Evolutionary conservation across 2,888 invertebrate species (phyloP).

Genomic region (Myopa testacea): DNA sequence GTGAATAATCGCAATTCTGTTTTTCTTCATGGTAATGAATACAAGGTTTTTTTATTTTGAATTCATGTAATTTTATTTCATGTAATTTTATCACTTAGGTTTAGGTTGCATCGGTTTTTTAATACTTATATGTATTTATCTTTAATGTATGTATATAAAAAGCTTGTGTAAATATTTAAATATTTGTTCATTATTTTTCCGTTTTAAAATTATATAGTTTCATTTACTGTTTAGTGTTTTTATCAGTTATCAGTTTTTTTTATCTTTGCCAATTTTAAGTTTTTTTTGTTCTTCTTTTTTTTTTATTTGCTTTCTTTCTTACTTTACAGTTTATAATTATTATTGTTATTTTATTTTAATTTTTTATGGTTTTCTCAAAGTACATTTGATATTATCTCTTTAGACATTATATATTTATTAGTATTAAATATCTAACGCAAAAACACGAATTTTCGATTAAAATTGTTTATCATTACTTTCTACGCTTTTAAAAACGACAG

Average conservation of each 20-base stretch:
- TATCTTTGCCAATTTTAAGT: background rate
- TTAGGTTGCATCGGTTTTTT: conserved; percentile 49
- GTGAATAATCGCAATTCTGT: background rate
- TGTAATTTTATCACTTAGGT: conserved; percentile 42
- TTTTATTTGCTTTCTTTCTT: background rate
- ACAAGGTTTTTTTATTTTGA: background rate
- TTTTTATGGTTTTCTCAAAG: conserved; percentile 19
- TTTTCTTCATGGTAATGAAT: background rate
- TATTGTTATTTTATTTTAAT: conserved; percentile 11
- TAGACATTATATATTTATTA: background rate
- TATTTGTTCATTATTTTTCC: conserved; percentile 18
- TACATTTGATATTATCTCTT: background rate
- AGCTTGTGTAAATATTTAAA: conserved; percentile 54
- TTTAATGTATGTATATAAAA: conserved; percentile 52
- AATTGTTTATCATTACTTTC: background rate
- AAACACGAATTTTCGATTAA: conserved; percentile 25
- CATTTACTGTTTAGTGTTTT: background rate
- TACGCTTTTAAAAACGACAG: background rate
- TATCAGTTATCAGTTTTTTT: background rate
- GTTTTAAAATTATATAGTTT: conserved; percentile 17
- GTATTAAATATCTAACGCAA: conserved; percentile 6
- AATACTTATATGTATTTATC: conserved; percentile 43
- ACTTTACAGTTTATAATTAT: conserved; percentile 1
- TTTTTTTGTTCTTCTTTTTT: background rate
- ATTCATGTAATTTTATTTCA: conserved; percentile 29